Percentiles rank a stretch among this genome's conserved stretches.
Evolutionary conservation across 2,797 vertebrate species (phyloP).

Genomic region (Cyprinodon diabolis): DNA sequence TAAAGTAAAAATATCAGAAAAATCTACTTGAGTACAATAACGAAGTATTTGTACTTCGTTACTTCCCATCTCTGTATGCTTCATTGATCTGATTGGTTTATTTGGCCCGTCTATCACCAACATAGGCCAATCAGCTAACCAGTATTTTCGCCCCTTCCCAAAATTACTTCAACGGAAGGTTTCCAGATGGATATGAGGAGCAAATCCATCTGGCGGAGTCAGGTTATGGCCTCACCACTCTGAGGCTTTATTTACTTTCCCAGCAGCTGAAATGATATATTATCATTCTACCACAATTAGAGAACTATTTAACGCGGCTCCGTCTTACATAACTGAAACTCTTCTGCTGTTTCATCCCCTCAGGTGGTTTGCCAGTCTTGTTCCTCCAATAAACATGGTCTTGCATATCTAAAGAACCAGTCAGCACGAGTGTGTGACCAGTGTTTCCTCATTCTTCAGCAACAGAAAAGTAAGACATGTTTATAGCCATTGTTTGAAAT

Average conservation of each 20-base stretch:
- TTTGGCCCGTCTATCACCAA: too few relatives aligned
- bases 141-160: too few relatives aligned
- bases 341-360: constrained; percentile 1
- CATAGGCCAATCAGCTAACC: too few relatives aligned
- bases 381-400: constrained; percentile 89
- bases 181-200: too few relatives aligned
- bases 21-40: too few relatives aligned
- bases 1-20: too few relatives aligned
- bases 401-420: constrained; percentile 93
- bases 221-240: neutral
- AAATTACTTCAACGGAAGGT: too few relatives aligned
- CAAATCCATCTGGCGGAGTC: too few relatives aligned
- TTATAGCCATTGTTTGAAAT: neutral
- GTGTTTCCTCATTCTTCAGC: constrained; percentile 87
- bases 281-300: neutral
- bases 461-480: constrained; percentile 80
- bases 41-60: too few relatives aligned
- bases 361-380: constrained; percentile 97
- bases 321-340: neutral
- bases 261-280: neutral
- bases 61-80: too few relatives aligned
- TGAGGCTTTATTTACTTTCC: neutral
- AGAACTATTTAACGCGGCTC: neutral
- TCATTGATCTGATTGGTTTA: too few relatives aligned
- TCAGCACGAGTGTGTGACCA: constrained; percentile 93